phyloP scores from a whole-genome alignment of 2,797 vertebrate species.

The Cheirogaleus major region DNA sequence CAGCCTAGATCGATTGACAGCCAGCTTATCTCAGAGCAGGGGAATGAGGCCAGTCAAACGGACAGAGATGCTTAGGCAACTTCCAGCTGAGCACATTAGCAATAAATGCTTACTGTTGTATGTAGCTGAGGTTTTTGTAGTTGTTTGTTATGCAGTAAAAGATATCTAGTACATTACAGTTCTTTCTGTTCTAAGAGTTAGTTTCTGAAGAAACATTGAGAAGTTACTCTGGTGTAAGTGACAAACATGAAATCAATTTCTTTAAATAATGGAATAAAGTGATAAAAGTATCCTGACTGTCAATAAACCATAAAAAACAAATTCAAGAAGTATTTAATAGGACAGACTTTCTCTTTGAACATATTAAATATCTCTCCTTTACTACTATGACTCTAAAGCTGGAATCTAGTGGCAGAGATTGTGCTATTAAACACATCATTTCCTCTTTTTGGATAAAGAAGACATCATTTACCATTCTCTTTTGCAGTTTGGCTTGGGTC shows the following conservation, averaged over 20 bases:
- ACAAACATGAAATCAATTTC: constrained; percentile 38
- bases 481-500: neutral
- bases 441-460: neutral
- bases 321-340: neutral
- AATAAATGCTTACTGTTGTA: neutral
- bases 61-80: neutral
- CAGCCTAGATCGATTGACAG: neutral
- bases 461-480: neutral
- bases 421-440: neutral
- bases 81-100: neutral
- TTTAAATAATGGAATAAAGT: constrained; percentile 53
- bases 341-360: neutral
- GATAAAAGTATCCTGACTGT: constrained; percentile 3
- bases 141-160: neutral
- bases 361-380: neutral
- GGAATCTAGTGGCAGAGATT: neutral
- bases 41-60: neutral
- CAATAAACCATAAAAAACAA: constrained; percentile 33
- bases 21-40: neutral
- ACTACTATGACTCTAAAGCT: neutral
- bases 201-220: constrained; percentile 37
- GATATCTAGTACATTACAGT: neutral
- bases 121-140: neutral
- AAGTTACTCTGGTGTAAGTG: constrained; percentile 4
- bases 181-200: constrained; percentile 32